Base-by-base conservation (phyloP, 2,797 vertebrate species). In the Phoeniculus purpureus region DNA sequence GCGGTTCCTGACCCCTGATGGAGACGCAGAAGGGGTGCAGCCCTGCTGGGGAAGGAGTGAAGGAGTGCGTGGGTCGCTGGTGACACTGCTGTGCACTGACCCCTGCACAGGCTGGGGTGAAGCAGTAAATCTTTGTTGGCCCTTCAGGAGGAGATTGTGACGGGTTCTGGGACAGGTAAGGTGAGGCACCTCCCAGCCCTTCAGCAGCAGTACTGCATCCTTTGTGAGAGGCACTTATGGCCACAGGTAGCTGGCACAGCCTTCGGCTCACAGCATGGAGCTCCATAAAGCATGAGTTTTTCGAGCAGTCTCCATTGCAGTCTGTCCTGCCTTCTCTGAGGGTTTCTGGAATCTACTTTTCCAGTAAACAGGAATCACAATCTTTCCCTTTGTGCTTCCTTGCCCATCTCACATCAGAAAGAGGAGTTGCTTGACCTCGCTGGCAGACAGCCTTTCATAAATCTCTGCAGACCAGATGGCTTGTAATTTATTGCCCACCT, bases 1-100 rank as follows among this genome's bases (percentile, higher is more conserved):
- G 54, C 0, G 0, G 37, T 54, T 17, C 6, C 15, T 1, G 1
- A 58, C 20, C 20, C 20, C 14, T 77, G 73, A 12, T 17, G 43
- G 71, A 58, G 23, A 47, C 23, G 45, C n/a, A 59, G n/a, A 32
- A 54, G 23, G 43, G 43, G 31, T 80, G 48, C 22, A 67, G n/a
- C 31, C 3, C 0, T 66, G 15, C 47, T 1, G 1, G 23, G 26
- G 37, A 91, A 11, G 0, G 0, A 2, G 3, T 70, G 37, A 91
- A 11, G 0, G 0, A 2, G 3, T 70, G 29, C 4, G 0, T 72
- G 1, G 0, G 14, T 55, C 60, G 34, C 70, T 50, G 2, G 1
- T 5, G 1, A 2, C 55, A 74, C 21, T 27, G 8, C 23, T 18
- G 15, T 29, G 43, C 6, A 0, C 45, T 62, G 34, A 54, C 4